phyloP scores from a whole-genome alignment of 2,888 invertebrate species.

The Drosophila borborema region DNA sequence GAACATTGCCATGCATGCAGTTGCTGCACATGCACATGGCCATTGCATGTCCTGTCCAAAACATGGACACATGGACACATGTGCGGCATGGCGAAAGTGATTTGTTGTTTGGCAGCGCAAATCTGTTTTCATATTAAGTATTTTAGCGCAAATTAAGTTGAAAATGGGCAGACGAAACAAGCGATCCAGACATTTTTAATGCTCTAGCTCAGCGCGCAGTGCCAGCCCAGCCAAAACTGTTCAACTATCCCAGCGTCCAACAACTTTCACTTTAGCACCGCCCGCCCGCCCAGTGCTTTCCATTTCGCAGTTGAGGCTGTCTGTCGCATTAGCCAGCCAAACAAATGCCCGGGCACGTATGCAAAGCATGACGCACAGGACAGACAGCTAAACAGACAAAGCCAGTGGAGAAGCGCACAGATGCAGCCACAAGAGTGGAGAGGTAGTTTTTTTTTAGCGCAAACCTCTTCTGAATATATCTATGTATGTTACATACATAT shows the following conservation, averaged over 20 bases:
- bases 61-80: slow-evolving; percentile 42
- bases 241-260: background rate
- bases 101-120: slow-evolving; percentile 78
- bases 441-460: background rate
- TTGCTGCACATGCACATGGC: slow-evolving; percentile 10
- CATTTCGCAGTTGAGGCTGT: slow-evolving; percentile 53
- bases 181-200: slow-evolving; percentile 54
- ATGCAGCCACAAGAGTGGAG: slow-evolving; percentile 6
- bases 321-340: slow-evolving; percentile 63
- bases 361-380: slow-evolving; percentile 52
- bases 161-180: slow-evolving; percentile 59
- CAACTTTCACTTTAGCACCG: slow-evolving; percentile 46
- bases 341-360: slow-evolving; percentile 76
- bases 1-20: slow-evolving; percentile 10
- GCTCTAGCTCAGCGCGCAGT: slow-evolving; percentile 12
- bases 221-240: background rate
- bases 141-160: slow-evolving; percentile 77
- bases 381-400: slow-evolving; percentile 9
- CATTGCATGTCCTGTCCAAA: slow-evolving; percentile 19
- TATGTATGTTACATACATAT: background rate
- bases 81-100: slow-evolving; percentile 74
- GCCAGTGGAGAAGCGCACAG: background rate
- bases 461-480: background rate
- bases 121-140: slow-evolving; percentile 79
- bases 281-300: slow-evolving; percentile 46